Evolutionary conservation across 2,888 invertebrate species (phyloP).

Genomic region (Meteorus cinctellus): DNA sequence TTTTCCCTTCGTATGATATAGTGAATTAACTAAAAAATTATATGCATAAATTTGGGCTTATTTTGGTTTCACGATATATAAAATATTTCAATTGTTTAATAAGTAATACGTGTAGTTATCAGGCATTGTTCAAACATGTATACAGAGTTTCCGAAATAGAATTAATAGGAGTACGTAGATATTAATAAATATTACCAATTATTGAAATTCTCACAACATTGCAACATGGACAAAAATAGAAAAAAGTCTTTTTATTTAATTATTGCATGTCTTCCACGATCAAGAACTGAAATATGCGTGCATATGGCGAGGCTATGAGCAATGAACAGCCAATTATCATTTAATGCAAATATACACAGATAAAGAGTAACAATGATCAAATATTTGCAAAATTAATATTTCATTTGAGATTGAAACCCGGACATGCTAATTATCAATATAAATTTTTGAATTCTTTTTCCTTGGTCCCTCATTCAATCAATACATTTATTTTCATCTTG

Average conservation of each 20-base stretch:
- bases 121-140: neutral
- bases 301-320: slow-evolving; percentile 59
- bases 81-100: slow-evolving; percentile 18
- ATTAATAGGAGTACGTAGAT: neutral
- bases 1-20: neutral
- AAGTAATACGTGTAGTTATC: neutral
- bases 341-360: slow-evolving; percentile 58
- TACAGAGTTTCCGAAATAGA: neutral
- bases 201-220: slow-evolving; percentile 21
- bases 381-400: slow-evolving; percentile 35
- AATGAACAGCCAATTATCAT: slow-evolving; percentile 59
- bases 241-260: slow-evolving; percentile 34
- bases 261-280: neutral
- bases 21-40: neutral
- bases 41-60: neutral
- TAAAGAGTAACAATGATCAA: slow-evolving; percentile 46
- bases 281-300: slow-evolving; percentile 57
- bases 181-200: slow-evolving; percentile 13
- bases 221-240: neutral
- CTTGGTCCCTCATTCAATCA: neutral
- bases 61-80: neutral
- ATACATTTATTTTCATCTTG: slow-evolving; percentile 13
- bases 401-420: slow-evolving; percentile 11
- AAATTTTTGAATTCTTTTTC: slow-evolving; percentile 31
- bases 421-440: slow-evolving; percentile 34